Evolutionary conservation across 2,888 invertebrate genomes (phyloP).

Genomic region (Notodonta ziczac): DNA sequence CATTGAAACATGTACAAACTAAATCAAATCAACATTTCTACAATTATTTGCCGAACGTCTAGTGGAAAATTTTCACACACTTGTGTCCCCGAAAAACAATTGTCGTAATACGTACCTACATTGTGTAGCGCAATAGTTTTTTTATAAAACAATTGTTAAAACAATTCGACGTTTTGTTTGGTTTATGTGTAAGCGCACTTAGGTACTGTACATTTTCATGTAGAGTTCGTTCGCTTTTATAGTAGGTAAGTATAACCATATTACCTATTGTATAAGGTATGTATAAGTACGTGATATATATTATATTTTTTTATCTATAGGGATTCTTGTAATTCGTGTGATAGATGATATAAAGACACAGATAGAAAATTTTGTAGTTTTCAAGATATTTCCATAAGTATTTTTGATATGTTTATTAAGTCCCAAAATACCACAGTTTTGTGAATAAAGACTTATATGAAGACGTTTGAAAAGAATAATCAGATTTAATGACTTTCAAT

Average conservation of each 20-base stretch:
- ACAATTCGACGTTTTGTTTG: not conserved
- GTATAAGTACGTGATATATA: too few species aligned
- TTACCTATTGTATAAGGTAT: too few species aligned
- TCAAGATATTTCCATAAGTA: too few species aligned
- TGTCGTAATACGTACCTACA: conserved; percentile 12
- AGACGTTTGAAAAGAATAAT: too few species aligned
- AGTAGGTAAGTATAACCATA: not conserved
- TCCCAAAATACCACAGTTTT: too few species aligned
- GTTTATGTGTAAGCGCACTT: conserved; percentile 22
- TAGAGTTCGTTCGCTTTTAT: conserved; percentile 2
- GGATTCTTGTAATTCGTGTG: too few species aligned
- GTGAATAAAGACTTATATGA: too few species aligned
- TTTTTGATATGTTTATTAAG: too few species aligned
- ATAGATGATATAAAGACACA: too few species aligned
- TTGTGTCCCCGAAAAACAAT: conserved; percentile 43
- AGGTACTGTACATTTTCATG: conserved; percentile 19
- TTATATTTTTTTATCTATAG: too few species aligned
- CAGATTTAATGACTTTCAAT: too few species aligned
- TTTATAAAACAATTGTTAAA: conserved; percentile 24
- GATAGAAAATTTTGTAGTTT: too few species aligned
- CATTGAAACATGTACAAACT: not conserved
- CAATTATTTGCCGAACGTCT: not conserved
- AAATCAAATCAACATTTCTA: not conserved
- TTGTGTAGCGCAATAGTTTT: conserved; percentile 12
- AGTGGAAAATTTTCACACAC: conserved; percentile 39